Base-by-base conservation (phyloP, 2,888 invertebrate species). In the Ptilodon capucinus region DNA sequence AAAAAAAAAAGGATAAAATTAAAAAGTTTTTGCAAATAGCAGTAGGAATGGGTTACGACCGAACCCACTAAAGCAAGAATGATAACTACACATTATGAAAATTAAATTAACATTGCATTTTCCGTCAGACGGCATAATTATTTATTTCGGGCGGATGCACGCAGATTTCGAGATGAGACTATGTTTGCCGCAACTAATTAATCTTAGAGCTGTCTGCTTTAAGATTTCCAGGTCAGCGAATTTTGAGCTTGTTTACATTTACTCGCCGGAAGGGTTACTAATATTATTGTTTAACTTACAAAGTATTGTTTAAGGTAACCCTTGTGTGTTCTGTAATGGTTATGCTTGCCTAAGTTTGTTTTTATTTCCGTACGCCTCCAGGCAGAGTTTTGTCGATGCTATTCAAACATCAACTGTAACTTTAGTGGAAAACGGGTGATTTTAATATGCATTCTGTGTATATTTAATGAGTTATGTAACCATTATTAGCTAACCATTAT, bases 151-250 rank as follows among this genome's bases (percentile, higher is more conserved):
- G 70, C 75, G 81, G 79, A 76, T 83, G 81, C 81, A 76, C 76
- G 74, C 68, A 84, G 85, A 89, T 86, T 82, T 81, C 70, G 65
- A 79, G 88, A 89, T 89, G 83, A 84, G 77, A 64, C 66, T 71
- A 82, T 83, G 80, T 84, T 86, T 79, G 75, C 76, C 65, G 60
- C 68, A 66, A 81, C 81, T 86, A 87, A 90, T 88, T 90, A 89
- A 90, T 88, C 81, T 84, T 79, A 71, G 68, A 43, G 62, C 71
- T 64, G 79, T 79, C 74, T 66, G 74, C 70, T 73, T 69, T 71
- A 68, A 80, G 74, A 75, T 82, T 86, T 85, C 78, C 79, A 80
- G 84, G 82, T 81, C 82, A 81, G 67, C 62, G 77, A 62, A 68
- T 76, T 68, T 74, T 63, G 11, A 21, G 67, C 73, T 66, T 68